Evolutionary conservation across 2,797 vertebrate species (phyloP), one percentile per base, ranked within the genome.

Genomic region (Falco naumanni): DNA sequence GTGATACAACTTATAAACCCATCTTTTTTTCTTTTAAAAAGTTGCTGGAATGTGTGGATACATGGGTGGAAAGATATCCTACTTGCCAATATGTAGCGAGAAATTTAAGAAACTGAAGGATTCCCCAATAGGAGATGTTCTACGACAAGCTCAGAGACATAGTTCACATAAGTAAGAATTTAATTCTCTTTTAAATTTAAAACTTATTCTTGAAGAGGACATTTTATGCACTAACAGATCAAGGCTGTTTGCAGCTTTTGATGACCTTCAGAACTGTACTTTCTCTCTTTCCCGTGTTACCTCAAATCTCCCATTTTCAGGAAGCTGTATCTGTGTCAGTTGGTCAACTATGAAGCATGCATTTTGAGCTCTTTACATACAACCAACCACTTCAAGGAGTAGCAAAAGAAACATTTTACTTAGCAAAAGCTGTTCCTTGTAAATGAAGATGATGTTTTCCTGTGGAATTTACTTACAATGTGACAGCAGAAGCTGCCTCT

Each of bases 61-160:
- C 97, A 21, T 99, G 88, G 98, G 96, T 71, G 99, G 99, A 74
- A 99, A 99, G 95, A 80, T 99, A 80, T 99, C 99, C 3, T 99
- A 99, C 70, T 97, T 99, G 97, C 98, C 98, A 85, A 97, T 96
- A 14, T 99, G 99, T 96, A 98, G 98, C 53, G 98, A 99, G 95
- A 99, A 99, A 97, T 99, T 99, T 91, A 98, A 98, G 97, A 98
- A 94, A 70, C 96, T 99, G 87, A 98, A 99, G 91, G 98, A 99
- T 97, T 99, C 99, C 4, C 99, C 99, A 28, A 96, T 99, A 77
- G 99, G 98, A 97, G 99, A 99, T 76, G 98, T 97, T 71, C 94
- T 99, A 17, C 98, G 98, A 87, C 98, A 98, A 96, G 97, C 96
- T 85, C 94, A 97, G 39, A 98, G 96, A 56, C 74, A 96, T 53